Evolutionary conservation across 2,797 vertebrate genomes (phyloP), one percentile per base, ranked within the genome.

Genomic region (Bovichtus variegatus): DNA sequence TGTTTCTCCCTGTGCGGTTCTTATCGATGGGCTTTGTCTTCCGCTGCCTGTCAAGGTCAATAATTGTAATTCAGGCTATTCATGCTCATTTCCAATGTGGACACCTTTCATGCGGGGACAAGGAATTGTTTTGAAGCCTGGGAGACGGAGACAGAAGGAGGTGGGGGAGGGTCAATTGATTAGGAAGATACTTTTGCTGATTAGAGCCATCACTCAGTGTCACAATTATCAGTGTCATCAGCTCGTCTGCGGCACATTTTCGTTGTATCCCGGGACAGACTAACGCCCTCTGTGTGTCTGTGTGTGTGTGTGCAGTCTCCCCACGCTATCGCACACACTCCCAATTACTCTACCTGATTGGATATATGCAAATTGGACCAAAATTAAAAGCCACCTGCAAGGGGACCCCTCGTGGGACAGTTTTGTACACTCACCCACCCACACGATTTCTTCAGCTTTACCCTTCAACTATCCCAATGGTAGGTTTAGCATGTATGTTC

Each of bases 181-280:
- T 94, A 91, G 90, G 87, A 84, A 91, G 94, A 95, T 95, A 92
- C 88, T 93, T 93, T 90, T 84, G 80, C 91, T 95, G 95, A 95
- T 96, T 95, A 94, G 92, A 95, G 82, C 92, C 93, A 95, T 95
- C 95, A 95, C 91, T 96, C 95, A 95, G 89, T 95, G 94, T 96
- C 95, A 94, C 92, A 89, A 93, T 95, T 94, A 95, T 95, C 94
- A 89, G 91, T 93, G 92, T 93, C 91, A 94, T 95, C 94, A 92
- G 93, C 91, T 92, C 78, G 67, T 91, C 93, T 90, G 86, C 86
- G 69, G 80, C 81, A 43, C 46, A 87, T 92, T 94, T 92, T 81
- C 86, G 85, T 81, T 81, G 83, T 81, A 91, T 93, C 91, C 87
- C 67, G 83, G 91, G 82, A 91, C 78, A 74, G 78, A 85, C 88